Base-by-base conservation (phyloP, 2,888 invertebrate species). In the Xestobium rufovillosum region DNA sequence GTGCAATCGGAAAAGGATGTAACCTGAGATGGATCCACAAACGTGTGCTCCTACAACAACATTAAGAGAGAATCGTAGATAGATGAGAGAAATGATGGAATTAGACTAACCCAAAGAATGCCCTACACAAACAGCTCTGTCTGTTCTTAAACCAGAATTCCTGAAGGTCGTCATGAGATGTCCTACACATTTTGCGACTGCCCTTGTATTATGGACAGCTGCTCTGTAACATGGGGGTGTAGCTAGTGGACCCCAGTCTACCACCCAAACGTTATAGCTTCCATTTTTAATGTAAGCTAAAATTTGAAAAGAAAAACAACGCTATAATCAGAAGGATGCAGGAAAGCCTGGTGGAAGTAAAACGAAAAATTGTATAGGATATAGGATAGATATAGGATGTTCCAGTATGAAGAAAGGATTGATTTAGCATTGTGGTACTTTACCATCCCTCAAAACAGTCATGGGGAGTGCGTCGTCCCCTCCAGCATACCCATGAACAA, bases 401-500 rank as follows among this genome's bases (percentile, higher is more conserved):
- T 14, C 12, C 19, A 11, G n/a, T 19, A 17, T 11, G 19, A 3
- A 19, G 6, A 6, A 19, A 19, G 23, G 6, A 19, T n/a, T n/a
- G n/a, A 8, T 19, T n/a, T 8, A 6, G 23, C 23, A 19, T 19
- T 19, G n/a, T n/a, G n/a, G n/a, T n/a, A n/a, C 28, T 61, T 62
- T 56, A 80, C 82, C 81, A 59, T 85, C 84, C 52, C 82, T 71
- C 1, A 85, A 67, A 1, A 86, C 82, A 3, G 73, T 69, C 52
- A 83, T 81, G 0, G 85, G 85, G 26, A 84, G 59, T 0, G 76
- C 74, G 49, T 82, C 80, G 49, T 83, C 82, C 0, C 82, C 81
- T 1, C 85, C 84, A 1, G 83, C 84, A 57, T 85, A 86, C 2
- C 85, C 85, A 52, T 86, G 85, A 14, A 85, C 67, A 13, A 85